These are phyloP conservation scores for Perca schrenkii DNA, from an alignment of 2,113 vertebrate species.

Conservation along the genomic window DNA sequence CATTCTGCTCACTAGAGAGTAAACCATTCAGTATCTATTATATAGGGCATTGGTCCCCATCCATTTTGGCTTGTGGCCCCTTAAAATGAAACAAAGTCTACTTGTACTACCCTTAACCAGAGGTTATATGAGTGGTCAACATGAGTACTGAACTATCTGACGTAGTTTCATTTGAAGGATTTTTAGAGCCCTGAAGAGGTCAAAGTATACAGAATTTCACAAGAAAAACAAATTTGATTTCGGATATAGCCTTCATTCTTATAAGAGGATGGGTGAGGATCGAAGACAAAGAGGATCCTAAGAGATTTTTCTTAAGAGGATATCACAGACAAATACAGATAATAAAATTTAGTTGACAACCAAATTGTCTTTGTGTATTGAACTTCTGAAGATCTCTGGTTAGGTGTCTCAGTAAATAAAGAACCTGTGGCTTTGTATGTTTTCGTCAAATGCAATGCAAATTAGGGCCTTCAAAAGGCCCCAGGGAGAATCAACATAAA, in stretches of 20 bases:
- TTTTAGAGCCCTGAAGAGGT: not conserved
- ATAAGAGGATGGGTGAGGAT: too few relatives aligned
- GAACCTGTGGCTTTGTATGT: conserved; percentile 21
- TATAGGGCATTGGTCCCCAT: not conserved
- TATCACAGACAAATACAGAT: not conserved
- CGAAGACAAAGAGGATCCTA: too few relatives aligned
- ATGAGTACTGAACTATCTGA: not conserved
- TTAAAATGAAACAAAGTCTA: conserved; percentile 4
- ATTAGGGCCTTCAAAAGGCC: not conserved
- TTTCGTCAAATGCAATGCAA: conserved; percentile 20
- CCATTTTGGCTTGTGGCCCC: not conserved
- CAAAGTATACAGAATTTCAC: not conserved
- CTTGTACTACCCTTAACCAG: not conserved
- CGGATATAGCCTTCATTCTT: too few relatives aligned
- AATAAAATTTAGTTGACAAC: not conserved
- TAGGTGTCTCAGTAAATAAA: not conserved
- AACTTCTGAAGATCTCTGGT: not conserved
- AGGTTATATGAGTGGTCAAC: not conserved
- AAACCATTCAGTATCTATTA: not conserved
- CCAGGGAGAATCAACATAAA: not conserved
- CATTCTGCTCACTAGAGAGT: not conserved
- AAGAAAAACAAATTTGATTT: too few relatives aligned
- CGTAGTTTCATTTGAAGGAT: not conserved
- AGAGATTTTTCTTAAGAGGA: not conserved
- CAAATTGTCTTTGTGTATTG: not conserved